phyloP scores from a whole-genome alignment of 2,888 invertebrate species.

The Mechanitis mazaeus region DNA sequence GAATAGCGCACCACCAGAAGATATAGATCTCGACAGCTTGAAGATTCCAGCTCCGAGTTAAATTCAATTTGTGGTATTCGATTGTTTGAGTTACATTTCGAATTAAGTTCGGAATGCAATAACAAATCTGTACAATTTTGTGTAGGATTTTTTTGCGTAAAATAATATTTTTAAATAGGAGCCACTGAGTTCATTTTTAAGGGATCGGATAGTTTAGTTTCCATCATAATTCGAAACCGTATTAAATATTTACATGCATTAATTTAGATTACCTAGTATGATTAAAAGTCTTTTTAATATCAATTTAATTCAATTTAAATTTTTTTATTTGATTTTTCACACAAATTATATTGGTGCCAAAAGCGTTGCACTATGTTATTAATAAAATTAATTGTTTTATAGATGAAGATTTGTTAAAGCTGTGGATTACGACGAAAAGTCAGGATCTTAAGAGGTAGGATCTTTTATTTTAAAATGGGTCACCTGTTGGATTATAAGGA shows the following conservation, averaged over 20 bases:
- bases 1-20: constrained; percentile 61
- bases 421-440: constrained; percentile 83
- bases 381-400: constrained; percentile 36
- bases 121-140: too few species aligned
- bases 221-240: too few species aligned
- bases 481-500: too few species aligned
- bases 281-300: too few species aligned
- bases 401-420: constrained; percentile 64
- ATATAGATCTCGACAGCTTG: constrained; percentile 70
- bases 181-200: too few species aligned
- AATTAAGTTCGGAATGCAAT: too few species aligned
- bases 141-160: constrained; percentile 1
- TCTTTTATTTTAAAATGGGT: too few species aligned
- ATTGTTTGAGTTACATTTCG: constrained; percentile 17
- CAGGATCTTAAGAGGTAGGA: constrained; percentile 69
- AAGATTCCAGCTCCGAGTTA: constrained; percentile 81
- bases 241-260: too few species aligned
- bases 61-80: constrained; percentile 80
- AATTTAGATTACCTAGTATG: too few species aligned
- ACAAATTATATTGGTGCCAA: constrained; percentile 84
- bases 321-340: constrained; percentile 55
- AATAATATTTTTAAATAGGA: not conserved
- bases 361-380: constrained; percentile 78
- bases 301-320: too few species aligned
- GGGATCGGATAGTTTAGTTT: too few species aligned